A percentile compares a stretch with the other conserved stretches of the same genome.
Evolutionary conservation across 2,888 invertebrate species (phyloP).

Genomic region (Gymnosoma rotundatum): DNA sequence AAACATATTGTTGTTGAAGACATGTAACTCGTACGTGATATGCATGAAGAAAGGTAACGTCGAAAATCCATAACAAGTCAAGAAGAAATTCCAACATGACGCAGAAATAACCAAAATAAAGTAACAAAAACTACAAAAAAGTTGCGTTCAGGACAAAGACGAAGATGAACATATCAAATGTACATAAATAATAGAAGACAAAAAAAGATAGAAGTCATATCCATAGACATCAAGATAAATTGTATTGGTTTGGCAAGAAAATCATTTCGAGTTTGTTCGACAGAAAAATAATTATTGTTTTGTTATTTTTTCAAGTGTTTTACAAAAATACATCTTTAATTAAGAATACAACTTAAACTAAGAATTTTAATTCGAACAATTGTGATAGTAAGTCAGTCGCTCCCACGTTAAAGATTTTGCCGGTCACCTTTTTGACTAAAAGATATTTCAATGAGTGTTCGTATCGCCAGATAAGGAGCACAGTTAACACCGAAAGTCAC

Average conservation of each 20-base stretch:
- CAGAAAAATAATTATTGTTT: not conserved
- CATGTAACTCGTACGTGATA: slow-evolving; percentile 64
- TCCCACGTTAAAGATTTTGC: too few relatives aligned
- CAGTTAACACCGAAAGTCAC: too few relatives aligned
- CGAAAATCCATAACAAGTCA: slow-evolving; percentile 22
- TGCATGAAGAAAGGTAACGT: slow-evolving; percentile 48
- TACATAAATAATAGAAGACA: slow-evolving; percentile 61
- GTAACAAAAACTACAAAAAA: slow-evolving; percentile 5
- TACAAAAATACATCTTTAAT: too few relatives aligned
- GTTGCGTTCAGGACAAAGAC: slow-evolving; percentile 17
- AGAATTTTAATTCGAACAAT: too few relatives aligned
- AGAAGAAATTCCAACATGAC: slow-evolving; percentile 23
- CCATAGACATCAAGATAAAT: slow-evolving; percentile 13
- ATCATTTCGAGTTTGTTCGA: not conserved
- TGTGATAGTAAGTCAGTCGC: too few relatives aligned
- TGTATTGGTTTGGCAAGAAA: slow-evolving; percentile 17
- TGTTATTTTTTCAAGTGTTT: too few relatives aligned
- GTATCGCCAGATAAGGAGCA: too few relatives aligned
- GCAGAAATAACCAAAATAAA: slow-evolving; percentile 44
- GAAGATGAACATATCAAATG: slow-evolving; percentile 41
- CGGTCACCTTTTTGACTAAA: too few relatives aligned
- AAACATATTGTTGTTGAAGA: slow-evolving; percentile 56
- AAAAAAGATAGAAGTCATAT: slow-evolving; percentile 39
- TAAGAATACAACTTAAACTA: too few relatives aligned
- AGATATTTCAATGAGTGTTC: too few relatives aligned